Evolutionary conservation across 1,140 invertebrate genomes (phyloP).

Genomic region (Hypsibius dujardini): DNA sequence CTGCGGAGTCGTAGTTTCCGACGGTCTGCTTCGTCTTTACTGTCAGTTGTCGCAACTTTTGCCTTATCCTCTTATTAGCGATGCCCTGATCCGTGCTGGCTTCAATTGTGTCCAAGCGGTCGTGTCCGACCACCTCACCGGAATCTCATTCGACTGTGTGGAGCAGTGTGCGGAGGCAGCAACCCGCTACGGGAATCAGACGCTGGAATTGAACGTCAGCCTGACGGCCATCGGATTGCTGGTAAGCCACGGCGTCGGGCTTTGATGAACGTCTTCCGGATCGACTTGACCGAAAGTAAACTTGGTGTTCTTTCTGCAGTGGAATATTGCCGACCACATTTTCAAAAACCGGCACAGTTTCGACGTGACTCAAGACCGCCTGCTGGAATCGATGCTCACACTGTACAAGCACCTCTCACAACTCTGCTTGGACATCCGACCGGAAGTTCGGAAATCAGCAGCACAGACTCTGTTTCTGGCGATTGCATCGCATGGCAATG

Average conservation of each 20-base stretch:
- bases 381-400: constrained; percentile 25
- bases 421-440: constrained; percentile 78
- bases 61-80: constrained; percentile 36
- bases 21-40: too few relatives aligned
- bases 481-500: constrained; percentile 75
- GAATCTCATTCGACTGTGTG: constrained; percentile 68
- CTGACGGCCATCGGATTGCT: constrained; percentile 89
- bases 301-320: constrained; percentile 41
- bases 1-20: too few relatives aligned
- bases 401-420: constrained; percentile 43
- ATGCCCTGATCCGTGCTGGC: constrained; percentile 71
- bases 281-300: constrained; percentile 18
- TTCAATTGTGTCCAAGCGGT: constrained; percentile 91
- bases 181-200: constrained; percentile 85
- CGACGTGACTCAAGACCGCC: constrained; percentile 30
- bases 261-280: constrained; percentile 20
- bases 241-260: constrained; percentile 43
- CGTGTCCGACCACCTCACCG: constrained; percentile 80
- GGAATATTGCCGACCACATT: constrained; percentile 93
- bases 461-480: constrained; percentile 95
- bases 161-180: constrained; percentile 79
- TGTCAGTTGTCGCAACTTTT: too few relatives aligned
- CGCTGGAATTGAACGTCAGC: constrained; percentile 90
- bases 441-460: constrained; percentile 89
- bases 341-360: constrained; percentile 83